Evolutionary conservation across 2,888 invertebrate genomes (phyloP).

Genomic region (Campopleginae sp.): DNA sequence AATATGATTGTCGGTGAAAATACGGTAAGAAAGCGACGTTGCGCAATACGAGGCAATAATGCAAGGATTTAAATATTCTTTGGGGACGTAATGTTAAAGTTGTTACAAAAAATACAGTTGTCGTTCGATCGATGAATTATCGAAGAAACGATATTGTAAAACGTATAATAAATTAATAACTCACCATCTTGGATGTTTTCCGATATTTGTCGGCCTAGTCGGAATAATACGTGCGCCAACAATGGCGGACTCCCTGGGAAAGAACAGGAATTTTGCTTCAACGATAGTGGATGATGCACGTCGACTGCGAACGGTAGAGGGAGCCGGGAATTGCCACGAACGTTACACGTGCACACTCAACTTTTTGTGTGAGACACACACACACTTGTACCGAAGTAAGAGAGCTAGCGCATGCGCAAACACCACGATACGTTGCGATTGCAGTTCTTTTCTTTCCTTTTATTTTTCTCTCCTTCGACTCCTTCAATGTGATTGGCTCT

Average conservation of each 20-base stretch:
- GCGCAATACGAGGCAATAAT: constrained; percentile 82
- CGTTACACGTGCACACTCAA: constrained; percentile 65
- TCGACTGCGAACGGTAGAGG: constrained; percentile 71
- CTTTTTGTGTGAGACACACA: constrained; percentile 47
- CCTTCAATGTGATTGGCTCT: background rate
- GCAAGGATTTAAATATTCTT: constrained; percentile 71
- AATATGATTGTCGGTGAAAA: constrained; percentile 32
- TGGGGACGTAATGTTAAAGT: constrained; percentile 53
- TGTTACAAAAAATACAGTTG: constrained; percentile 76
- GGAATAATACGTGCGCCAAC: constrained; percentile 92
- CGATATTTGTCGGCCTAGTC: constrained; percentile 90
- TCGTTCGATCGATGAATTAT: constrained; percentile 17
- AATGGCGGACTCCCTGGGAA: constrained; percentile 95
- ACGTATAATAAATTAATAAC: constrained; percentile 81
- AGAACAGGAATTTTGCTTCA: constrained; percentile 83
- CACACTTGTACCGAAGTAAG: background rate
- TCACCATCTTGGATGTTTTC: constrained; percentile 93
- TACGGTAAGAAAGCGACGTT: constrained; percentile 72
- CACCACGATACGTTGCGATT: background rate
- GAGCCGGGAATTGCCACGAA: constrained; percentile 67
- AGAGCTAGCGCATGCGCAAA: constrained; percentile 65
- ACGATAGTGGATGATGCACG: constrained; percentile 63
- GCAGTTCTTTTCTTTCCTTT: background rate
- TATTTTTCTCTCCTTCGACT: background rate
- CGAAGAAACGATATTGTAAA: constrained; percentile 7